Evolutionary conservation across 2,797 vertebrate species (phyloP).

Genomic region (Halcyon chelicuti): DNA sequence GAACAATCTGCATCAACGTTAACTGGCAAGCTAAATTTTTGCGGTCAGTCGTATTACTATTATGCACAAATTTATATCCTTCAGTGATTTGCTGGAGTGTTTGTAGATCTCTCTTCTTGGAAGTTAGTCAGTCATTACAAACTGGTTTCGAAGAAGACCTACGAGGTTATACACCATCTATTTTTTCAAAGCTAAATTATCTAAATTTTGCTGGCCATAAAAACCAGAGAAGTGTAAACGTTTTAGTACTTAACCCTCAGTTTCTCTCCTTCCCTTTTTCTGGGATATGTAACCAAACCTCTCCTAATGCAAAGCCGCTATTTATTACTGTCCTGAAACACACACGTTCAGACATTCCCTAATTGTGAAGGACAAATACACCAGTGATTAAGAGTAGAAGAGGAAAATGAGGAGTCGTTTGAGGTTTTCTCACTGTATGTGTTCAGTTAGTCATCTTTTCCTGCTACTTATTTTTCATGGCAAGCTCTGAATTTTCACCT

Average conservation of each 20-base stretch:
- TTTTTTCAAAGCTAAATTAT: neutral
- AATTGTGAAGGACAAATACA: conserved; percentile 18
- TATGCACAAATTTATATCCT: neutral
- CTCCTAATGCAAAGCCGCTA: neutral
- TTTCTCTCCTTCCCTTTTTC: neutral
- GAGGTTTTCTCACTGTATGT: conserved; percentile 47
- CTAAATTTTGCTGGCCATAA: neutral
- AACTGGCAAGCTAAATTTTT: neutral
- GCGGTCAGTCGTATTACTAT: neutral
- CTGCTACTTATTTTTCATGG: conserved; percentile 65
- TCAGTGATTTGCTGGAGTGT: neutral
- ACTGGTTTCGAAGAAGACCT: neutral
- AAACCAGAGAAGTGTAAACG: neutral
- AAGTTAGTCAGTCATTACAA: neutral
- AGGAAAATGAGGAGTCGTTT: conserved; percentile 2
- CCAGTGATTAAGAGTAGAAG: conserved; percentile 7
- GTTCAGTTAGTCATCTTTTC: conserved; percentile 50
- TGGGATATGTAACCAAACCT: neutral
- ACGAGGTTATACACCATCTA: neutral
- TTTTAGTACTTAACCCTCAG: neutral
- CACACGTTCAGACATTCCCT: neutral
- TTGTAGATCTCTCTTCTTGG: neutral
- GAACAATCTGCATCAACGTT: neutral
- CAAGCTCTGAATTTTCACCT: conserved; percentile 51
- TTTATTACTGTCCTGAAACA: neutral